Evolutionary conservation across 2,113 vertebrate genomes (phyloP).

Genomic region (Ctenodactylus gundi): DNA sequence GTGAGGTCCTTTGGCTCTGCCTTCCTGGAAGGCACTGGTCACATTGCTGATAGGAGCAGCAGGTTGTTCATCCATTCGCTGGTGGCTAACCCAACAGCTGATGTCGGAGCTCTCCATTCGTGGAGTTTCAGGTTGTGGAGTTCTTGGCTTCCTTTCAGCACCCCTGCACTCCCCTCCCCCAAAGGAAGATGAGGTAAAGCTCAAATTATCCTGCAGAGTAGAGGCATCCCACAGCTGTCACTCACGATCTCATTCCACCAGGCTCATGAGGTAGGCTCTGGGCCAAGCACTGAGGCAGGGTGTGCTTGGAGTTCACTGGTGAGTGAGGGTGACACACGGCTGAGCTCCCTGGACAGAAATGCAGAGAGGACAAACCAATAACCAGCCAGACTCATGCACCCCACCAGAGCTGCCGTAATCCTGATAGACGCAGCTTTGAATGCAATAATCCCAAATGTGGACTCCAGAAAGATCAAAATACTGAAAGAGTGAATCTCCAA

Average conservation of each 20-base stretch:
- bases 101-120: neutral
- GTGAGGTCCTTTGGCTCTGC: neutral
- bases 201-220: neutral
- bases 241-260: neutral
- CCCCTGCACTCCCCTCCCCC: too few species aligned
- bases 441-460: neutral
- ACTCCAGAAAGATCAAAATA: neutral
- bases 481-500: neutral
- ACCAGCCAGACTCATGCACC: too few species aligned
- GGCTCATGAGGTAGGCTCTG: neutral
- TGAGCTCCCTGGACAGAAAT: neutral
- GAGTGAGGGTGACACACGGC: neutral
- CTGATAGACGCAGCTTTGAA: neutral
- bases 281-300: neutral
- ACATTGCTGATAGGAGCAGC: neutral
- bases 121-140: too few species aligned
- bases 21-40: neutral
- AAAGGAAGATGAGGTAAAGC: neutral
- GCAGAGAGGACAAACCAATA: neutral
- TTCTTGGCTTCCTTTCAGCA: neutral
- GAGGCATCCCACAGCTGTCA: neutral
- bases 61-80: neutral
- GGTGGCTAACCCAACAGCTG: neutral
- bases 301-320: neutral
- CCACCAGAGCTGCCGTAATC: neutral